Evolutionary conservation across 2,888 invertebrate genomes (phyloP).

Genomic region (Cephus pygmeus): DNA sequence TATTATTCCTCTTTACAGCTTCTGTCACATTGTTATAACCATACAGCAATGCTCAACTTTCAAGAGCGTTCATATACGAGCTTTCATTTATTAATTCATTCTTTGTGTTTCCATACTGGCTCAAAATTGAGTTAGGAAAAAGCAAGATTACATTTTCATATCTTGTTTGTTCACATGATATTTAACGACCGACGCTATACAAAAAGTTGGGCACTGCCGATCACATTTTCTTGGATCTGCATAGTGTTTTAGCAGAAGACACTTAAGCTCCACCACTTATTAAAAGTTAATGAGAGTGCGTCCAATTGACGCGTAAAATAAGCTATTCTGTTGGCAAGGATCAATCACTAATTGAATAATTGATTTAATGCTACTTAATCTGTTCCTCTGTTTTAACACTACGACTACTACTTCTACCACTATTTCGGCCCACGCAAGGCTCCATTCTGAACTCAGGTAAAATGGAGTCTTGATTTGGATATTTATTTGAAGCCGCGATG

Average conservation of each 20-base stretch:
- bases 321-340: conserved; percentile 24
- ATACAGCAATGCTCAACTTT: conserved; percentile 47
- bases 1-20: conserved; percentile 41
- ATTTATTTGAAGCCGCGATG: conserved; percentile 46
- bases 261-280: conserved; percentile 57
- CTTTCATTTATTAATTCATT: not conserved
- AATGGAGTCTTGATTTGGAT: conserved; percentile 72
- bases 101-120: not conserved
- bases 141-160: not conserved
- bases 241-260: conserved; percentile 50
- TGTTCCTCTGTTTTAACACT: conserved; percentile 63
- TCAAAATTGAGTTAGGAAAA: not conserved
- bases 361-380: conserved; percentile 42
- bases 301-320: conserved; percentile 25
- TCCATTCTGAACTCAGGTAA: conserved; percentile 86
- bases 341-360: conserved; percentile 26
- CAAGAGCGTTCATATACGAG: not conserved
- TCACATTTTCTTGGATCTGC: conserved; percentile 41
- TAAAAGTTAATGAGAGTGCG: conserved; percentile 26
- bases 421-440: conserved; percentile 80
- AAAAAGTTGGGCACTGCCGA: conserved; percentile 45
- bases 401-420: conserved; percentile 59
- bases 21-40: conserved; percentile 45
- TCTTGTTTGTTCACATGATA: not conserved
- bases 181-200: not conserved